Evolutionary conservation across 2,797 vertebrate genomes (phyloP).

Genomic region (Artibeus lituratus): DNA sequence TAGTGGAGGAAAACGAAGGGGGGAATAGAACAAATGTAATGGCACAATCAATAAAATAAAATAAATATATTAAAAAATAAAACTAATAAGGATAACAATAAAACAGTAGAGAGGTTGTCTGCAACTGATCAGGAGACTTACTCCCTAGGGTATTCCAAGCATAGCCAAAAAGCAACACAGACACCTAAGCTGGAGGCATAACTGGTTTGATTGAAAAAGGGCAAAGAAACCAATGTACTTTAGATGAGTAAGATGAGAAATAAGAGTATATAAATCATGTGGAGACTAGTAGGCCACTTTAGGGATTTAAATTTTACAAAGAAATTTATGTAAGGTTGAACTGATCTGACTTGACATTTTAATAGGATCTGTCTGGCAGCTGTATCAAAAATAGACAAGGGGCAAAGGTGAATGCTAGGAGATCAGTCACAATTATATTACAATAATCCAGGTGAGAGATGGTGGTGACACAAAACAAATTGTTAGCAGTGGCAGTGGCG

Average conservation of each 20-base stretch:
- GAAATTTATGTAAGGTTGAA: slow-evolving; percentile 10
- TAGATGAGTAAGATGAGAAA: not conserved
- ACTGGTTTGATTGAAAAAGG: not conserved
- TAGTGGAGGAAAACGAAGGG: no score
- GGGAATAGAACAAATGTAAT: no score
- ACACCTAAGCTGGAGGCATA: fast-evolving
- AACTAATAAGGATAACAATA: not conserved
- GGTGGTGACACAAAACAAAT: not conserved
- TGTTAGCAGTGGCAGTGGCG: not conserved
- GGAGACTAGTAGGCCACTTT: not conserved
- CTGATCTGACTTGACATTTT: slow-evolving; percentile 52
- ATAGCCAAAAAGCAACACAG: not conserved
- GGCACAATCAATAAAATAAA: no score
- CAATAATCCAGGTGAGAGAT: not conserved
- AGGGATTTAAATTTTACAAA: not conserved
- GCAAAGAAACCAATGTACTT: not conserved
- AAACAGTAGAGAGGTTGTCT: not conserved
- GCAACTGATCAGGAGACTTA: not conserved
- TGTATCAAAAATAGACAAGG: not conserved
- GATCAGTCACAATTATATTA: not conserved
- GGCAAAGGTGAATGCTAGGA: not conserved
- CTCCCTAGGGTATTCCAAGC: not conserved
- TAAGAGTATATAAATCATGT: not conserved
- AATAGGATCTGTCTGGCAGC: slow-evolving; percentile 17
- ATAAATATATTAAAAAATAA: no score